Percentiles rank a stretch among this genome's conserved stretches.
These are phyloP conservation scores for Paramormyrops kingsleyae DNA, from an alignment of 2,113 vertebrate species.

Conservation along the genomic window DNA sequence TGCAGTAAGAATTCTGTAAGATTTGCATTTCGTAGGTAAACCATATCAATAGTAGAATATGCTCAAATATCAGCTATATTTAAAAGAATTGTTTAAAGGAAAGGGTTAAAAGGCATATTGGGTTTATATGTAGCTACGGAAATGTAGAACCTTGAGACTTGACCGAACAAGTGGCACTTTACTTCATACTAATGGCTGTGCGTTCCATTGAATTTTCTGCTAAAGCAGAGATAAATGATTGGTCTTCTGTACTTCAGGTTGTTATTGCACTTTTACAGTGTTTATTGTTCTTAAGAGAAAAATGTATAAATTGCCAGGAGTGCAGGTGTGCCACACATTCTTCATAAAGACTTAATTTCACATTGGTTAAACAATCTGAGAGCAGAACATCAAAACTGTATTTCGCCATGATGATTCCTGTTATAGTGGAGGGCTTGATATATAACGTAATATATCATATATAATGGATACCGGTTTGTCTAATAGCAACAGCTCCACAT, in stretches of 20 bases:
- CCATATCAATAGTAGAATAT: not conserved
- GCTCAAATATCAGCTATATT: not conserved
- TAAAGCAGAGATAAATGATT: not conserved
- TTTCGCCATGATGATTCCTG: not conserved
- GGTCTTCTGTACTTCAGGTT: not conserved
- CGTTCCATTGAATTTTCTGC: not conserved
- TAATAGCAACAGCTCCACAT: not conserved
- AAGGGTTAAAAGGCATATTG: not conserved
- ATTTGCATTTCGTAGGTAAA: not conserved
- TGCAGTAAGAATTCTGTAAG: not conserved
- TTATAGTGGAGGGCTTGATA: not conserved
- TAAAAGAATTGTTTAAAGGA: not conserved
- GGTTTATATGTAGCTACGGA: not conserved
- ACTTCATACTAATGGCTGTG: not conserved
- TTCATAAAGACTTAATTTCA: not conserved
- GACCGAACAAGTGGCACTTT: not conserved
- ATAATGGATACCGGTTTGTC: not conserved
- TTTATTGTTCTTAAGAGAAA: not conserved
- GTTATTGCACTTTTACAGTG: not conserved
- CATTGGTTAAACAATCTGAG: not conserved
- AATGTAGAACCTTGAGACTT: not conserved
- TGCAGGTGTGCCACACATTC: not conserved
- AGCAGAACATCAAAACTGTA: not conserved
- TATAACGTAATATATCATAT: not conserved
- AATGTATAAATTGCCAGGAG: not conserved